Evolutionary conservation across 2,888 invertebrate genomes (phyloP), one percentile per base, ranked within the genome.

Genomic region (Mythimna loreyi): DNA sequence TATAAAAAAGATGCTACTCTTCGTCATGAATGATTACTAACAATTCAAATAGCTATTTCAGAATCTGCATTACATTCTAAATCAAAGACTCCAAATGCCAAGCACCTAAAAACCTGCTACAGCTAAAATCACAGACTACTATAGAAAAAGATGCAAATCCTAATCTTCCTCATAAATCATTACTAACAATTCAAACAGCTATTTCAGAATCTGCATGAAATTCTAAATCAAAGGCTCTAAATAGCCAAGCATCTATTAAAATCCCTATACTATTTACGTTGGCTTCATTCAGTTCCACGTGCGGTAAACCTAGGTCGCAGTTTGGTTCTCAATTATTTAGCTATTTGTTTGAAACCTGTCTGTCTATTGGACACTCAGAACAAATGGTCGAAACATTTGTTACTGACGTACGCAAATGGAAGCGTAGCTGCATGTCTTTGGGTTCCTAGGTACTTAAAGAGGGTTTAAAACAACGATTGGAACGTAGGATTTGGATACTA

Each of bases 261-360:
- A 40, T 50, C 52, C 8, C 40, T 2, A 6, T 23, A 59, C 5
- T 61, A 76, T 77, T 71, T 71, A 77, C 30, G n/a, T 78, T 60
- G 47, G 59, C 64, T 40, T n/a, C 59, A 78, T 72, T 72, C 72
- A 43, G 25, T 16, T 28, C 43, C 59, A 57, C 65, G 59, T 60
- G 55, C 45, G 40, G 6, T 52, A 69, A 40, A 40, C 49, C 49
- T 30, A 33, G 16, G 23, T 28, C 30, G 7, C n/a, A 50, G 28
- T 64, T 40, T 25, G 45, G 23, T 33, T 64, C 33, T 40, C 40
- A 56, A 30, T 43, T 60, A 56, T 72, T 59, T 78, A 57, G 30
- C 30, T 19, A 49, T 64, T 69, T 78, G 78, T 78, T 78, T 78
- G 72, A 61, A 75, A 75, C 33, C 56, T 65, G 60, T 36, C 55